A percentile compares a stretch with the other conserved stretches of the same genome.
phyloP scores from a whole-genome alignment of 2,113 vertebrate species.

The Pteronura brasiliensis region DNA sequence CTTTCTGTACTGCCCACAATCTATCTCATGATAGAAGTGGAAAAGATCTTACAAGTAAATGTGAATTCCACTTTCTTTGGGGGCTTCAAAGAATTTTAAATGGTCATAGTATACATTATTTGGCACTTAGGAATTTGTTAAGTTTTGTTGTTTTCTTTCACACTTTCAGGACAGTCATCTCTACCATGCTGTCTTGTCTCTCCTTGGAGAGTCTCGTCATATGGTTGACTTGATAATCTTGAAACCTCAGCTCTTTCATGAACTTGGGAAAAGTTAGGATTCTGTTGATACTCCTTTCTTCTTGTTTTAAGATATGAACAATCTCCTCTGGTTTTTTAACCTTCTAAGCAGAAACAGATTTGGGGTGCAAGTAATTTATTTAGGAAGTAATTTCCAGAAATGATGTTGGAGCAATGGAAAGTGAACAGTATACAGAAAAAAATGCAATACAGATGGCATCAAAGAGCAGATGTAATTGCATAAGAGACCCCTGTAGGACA shows the following conservation, averaged over 20 bases:
- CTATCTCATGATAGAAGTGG: not conserved
- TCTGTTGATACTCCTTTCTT: not conserved
- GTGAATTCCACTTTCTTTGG: not conserved
- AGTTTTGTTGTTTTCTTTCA: not conserved
- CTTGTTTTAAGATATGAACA: not conserved
- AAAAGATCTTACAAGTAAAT: not conserved
- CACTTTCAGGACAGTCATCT: not conserved
- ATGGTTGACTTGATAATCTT: not conserved
- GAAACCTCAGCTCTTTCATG: not conserved
- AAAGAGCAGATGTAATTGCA: accelerated
- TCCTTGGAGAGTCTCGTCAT: not conserved
- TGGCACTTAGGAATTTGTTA: not conserved
- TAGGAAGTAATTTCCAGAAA: not conserved
- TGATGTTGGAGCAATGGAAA: not conserved
- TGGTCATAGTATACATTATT: not conserved
- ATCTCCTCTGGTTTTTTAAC: not conserved
- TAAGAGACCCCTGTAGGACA: not conserved
- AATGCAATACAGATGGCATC: no score
- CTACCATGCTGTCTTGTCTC: not conserved
- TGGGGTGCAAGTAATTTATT: not conserved
- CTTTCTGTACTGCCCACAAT: not conserved
- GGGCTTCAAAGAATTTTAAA: not conserved
- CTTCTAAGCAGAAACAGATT: not conserved
- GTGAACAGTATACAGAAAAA: not conserved
- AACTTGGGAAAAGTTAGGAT: not conserved